Conservation (phyloP, 2,888 invertebrate species). For the Lithophane leautieri region DNA sequence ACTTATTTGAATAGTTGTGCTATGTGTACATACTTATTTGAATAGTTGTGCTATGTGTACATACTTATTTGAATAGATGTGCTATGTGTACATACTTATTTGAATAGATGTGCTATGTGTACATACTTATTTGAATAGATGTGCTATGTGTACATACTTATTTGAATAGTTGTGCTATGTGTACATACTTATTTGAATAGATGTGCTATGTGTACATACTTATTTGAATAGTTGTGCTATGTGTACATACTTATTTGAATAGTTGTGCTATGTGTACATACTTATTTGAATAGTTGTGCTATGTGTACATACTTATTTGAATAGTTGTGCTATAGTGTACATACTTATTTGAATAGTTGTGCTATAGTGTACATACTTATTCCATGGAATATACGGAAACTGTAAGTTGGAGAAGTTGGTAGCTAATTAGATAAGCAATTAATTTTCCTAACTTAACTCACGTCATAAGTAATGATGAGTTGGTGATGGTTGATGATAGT, state of each 20-base stretch:
- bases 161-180: not conserved
- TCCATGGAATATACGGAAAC: not conserved
- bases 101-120: not conserved
- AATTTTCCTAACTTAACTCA: constrained; percentile 67
- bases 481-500: constrained; percentile 95
- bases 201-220: not conserved
- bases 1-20: not conserved
- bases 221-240: not conserved
- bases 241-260: not conserved
- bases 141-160: not conserved
- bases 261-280: not conserved
- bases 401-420: not conserved
- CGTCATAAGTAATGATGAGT: constrained; percentile 96
- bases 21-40: not conserved
- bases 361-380: not conserved
- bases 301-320: not conserved
- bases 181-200: not conserved
- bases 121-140: not conserved
- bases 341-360: not conserved
- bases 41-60: not conserved
- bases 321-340: not conserved
- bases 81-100: not conserved
- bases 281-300: not conserved
- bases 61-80: not conserved
- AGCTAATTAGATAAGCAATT: not conserved